A percentile compares a stretch with the other conserved stretches of the same genome.
Evolutionary conservation across 2,113 vertebrate genomes (phyloP).

Genomic region (Numida meleagris): DNA sequence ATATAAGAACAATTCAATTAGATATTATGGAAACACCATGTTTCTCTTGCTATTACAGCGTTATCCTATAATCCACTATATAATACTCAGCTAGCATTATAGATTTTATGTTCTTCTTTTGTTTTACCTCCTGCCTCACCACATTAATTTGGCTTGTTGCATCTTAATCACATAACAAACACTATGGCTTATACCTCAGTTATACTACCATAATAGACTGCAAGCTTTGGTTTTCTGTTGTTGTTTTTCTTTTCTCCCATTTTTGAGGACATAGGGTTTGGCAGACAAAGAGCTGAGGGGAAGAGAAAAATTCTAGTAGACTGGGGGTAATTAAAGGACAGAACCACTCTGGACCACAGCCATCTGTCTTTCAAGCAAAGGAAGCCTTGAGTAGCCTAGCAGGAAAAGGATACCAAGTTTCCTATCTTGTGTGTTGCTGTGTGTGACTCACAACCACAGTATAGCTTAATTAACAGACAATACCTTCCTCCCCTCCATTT

Average conservation of each 20-base stretch:
- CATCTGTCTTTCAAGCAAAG: not conserved
- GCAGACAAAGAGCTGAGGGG: not conserved
- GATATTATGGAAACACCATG: not conserved
- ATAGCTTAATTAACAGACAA: not conserved
- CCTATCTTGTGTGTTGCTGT: not conserved
- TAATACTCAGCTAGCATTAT: not conserved
- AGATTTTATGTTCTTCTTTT: not conserved
- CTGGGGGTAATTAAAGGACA: not conserved
- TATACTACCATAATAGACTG: not conserved
- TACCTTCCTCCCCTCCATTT: not conserved
- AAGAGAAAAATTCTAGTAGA: not conserved
- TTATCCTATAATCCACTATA: not conserved
- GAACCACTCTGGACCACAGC: not conserved
- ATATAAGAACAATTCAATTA: slow-evolving; percentile 42
- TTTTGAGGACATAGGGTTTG: not conserved
- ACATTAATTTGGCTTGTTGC: not conserved
- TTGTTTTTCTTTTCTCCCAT: not conserved
- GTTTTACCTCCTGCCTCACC: not conserved
- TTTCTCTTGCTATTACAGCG: not conserved
- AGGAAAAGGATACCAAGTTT: slow-evolving; percentile 22
- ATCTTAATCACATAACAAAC: not conserved
- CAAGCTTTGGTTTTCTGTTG: not conserved
- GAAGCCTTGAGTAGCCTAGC: not conserved
- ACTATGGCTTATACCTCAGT: not conserved
- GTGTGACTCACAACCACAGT: not conserved